Percentiles rank a stretch among this genome's conserved stretches.
These are phyloP conservation scores for Schizopygopsis malacanthus DNA, from an alignment of 2,797 vertebrate genomes.

Conservation along the genomic window DNA sequence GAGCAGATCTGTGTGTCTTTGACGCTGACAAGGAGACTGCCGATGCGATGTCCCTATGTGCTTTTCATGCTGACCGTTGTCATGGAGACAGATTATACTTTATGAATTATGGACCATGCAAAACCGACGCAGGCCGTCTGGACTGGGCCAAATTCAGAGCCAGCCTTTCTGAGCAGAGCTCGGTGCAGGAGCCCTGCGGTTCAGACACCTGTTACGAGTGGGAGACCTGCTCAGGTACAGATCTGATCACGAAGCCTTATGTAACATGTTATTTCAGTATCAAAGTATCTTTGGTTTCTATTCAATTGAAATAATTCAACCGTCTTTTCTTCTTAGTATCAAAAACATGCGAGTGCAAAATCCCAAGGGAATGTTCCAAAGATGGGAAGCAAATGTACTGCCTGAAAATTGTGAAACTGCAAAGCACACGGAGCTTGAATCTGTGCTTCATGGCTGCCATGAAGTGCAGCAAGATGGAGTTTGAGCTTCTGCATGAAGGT, in stretches of 20 bases:
- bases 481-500: slow-evolving; percentile 70
- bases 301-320: background rate
- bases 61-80: slow-evolving; percentile 82
- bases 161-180: slow-evolving; percentile 77
- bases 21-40: slow-evolving; percentile 67
- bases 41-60: slow-evolving; percentile 81
- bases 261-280: background rate
- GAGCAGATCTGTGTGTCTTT: slow-evolving; percentile 81
- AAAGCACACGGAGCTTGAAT: slow-evolving; percentile 65
- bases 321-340: slow-evolving; percentile 64
- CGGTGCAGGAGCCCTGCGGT: slow-evolving; percentile 78
- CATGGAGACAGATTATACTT: slow-evolving; percentile 82
- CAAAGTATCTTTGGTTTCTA: background rate
- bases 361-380: slow-evolving; percentile 66
- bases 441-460: slow-evolving; percentile 75
- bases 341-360: slow-evolving; percentile 71
- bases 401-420: slow-evolving; percentile 64
- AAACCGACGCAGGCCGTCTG: slow-evolving; percentile 57
- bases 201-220: slow-evolving; percentile 89
- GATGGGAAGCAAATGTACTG: slow-evolving; percentile 67
- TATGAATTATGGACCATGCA: slow-evolving; percentile 77
- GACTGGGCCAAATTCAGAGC: slow-evolving; percentile 84
- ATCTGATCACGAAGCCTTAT: background rate
- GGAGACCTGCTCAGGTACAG: slow-evolving; percentile 87
- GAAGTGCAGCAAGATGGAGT: slow-evolving; percentile 68